Evolutionary conservation across 2,888 invertebrate genomes (phyloP), one percentile per base, ranked within the genome.

Genomic region (Polydrusus cervinus): DNA sequence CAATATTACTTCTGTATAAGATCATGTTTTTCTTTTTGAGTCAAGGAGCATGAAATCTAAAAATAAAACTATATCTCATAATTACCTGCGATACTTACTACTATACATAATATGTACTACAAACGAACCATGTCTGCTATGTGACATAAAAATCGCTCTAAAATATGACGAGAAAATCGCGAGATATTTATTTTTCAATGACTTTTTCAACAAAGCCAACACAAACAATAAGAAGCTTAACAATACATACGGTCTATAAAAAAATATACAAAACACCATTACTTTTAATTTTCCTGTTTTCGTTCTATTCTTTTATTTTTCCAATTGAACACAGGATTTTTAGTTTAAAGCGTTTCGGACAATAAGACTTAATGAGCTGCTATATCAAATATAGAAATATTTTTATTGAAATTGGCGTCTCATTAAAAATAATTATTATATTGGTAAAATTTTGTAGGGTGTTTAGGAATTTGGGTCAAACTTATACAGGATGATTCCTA

Each of bases 261-360:
- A 60, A 38, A 16, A n/a, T 16, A 16, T 16, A 47, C 13, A 38
- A 10, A 60, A 60, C 11, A 10, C 6, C 38, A 38, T 60, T 38
- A 60, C 16, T 60, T 60, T 38, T 40, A 60, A 60, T 60, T 60
- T 60, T 60, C 57, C 57, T 38, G 57, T 60, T 60, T 60, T 38
- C 38, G 18, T 6, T 53, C n/a, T 40, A 38, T 38, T 1, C 3
- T 25, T 53, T 13, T 30, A 10, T 16, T 18, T 7, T 18, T 16
- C 0, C 49, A 18, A 18, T 10, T 7, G 18, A 51, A 51, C 6
- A 51, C 16, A 20, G 51, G 13, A n/a, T 7, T 51, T 51, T 20
- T 20, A 51, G 25, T 25, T 53, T 53, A 11, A 10, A 25, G n/a
- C 25, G 11, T 30, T 53, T 20, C 18, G 20, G 20, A 20, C 45